Evolutionary conservation across 2,797 vertebrate species (phyloP), one percentile per base, ranked within the genome.

Genomic region (Ctenopoma kingsleyae): DNA sequence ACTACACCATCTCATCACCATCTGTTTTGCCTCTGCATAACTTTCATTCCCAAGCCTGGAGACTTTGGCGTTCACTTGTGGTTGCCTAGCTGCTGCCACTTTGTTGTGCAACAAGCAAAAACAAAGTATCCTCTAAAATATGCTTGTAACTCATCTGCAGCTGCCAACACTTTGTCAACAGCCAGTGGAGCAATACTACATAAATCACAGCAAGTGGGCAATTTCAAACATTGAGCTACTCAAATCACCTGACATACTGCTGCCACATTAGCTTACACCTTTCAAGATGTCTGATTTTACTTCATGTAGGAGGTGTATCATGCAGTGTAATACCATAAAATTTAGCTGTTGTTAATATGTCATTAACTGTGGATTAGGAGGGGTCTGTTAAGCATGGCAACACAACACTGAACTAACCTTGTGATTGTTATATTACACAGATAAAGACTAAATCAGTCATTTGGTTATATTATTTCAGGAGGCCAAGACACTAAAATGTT

Each of bases 11-110:
- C 73, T 86, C 64, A 80, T 84, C 83, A 49, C 83, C 89, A 88
- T 91, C 89, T 90, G 90, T 82, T 86, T 77, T 74, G 56, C 72
- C 53, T 69, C 64, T 40, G 69, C 71, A 80, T 82, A 76, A 75
- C 87, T 89, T 59, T 78, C 78, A 87, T 83, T 79, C 77, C 77
- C 66, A 13, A 65, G 78, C 54, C 65, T 36, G 58, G 70, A 81
- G 75, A 81, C 49, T 63, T 50, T 7, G 25, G 72, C 78, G 72
- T 78, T 83, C 73, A 62, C 77, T 84, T 17, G 43, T 32, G 50
- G 78, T 86, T 82, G 71, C 72, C 10, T 73, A 50, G 83, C 54
- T 74, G 76, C 73, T 6, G 71, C 50, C 17, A 25, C 76, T 84
- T 79, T 81, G 74, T 70, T 62, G 81, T 69, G 82, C 54, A 40